Evolutionary conservation across 2,888 invertebrate genomes (phyloP), one percentile per base, ranked within the genome.

Genomic region (Perizoma affinitatum): DNA sequence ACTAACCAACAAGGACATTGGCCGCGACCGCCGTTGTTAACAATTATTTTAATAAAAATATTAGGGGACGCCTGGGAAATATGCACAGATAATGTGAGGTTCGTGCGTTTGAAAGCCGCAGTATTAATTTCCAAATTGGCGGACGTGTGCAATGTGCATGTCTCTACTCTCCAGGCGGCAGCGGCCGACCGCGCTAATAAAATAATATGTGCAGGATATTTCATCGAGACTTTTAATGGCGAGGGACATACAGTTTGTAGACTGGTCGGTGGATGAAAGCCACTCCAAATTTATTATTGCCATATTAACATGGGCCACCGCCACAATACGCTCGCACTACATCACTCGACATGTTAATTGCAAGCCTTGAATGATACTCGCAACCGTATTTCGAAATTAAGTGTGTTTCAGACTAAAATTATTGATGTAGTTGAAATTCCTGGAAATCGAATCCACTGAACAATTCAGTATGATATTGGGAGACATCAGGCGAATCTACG

Each of bases 271-370:
- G 74, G 79, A 82, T 83, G 85, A 76, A 80, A 83, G 85, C 85
- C 84, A 77, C 83, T 79, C 72, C 71, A 84, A 90, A 90, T 89
- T 88, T 88, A 90, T 88, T 88, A 88, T 90, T 87, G 86, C 82
- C 83, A 84, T 88, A 89, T 89, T 87, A 90, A 85, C 87, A 82
- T 79, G 79, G 79, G 66, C 77, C 70, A 74, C 72, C 72, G 75
- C 77, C 70, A 74, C 72, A 72, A 74, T 66, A 76, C 74, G 75
- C 77, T 76, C 80, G 84, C 85, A 87, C 81, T 88, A 83, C 83
- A 86, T 87, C 87, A 87, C 83, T 75, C 82, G 80, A 83, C 84
- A 86, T 84, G 86, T 89, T 89, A 88, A 89, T 88, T 89, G 88
- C 85, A 84, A 85, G 82, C 80, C 84, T 85, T 83, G 84, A 79